Evolutionary conservation across 1,140 invertebrate species (phyloP).

Genomic region (Zaprionus camerounensis): DNA sequence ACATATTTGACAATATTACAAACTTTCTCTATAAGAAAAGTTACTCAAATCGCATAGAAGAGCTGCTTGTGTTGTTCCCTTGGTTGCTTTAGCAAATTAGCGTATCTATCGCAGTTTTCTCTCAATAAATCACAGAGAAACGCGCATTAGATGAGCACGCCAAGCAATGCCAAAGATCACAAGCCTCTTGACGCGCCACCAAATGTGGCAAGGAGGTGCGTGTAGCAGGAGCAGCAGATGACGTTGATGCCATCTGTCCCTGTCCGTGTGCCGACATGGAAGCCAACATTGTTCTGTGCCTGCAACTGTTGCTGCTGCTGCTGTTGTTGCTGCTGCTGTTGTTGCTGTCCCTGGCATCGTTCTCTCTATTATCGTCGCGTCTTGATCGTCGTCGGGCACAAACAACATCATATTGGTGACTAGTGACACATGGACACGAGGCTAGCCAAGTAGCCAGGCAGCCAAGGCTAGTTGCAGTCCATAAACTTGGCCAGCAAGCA

Average conservation of each 20-base stretch:
- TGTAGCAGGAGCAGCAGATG: slow-evolving; percentile 36
- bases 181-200: slow-evolving; percentile 12
- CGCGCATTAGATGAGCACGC: slow-evolving; percentile 1
- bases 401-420: slow-evolving; percentile 78
- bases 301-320: background rate
- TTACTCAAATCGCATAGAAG: background rate
- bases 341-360: slow-evolving; percentile 21
- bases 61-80: background rate
- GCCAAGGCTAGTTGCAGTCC: slow-evolving; percentile 53
- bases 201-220: slow-evolving; percentile 15
- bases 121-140: background rate
- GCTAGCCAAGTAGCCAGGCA: slow-evolving; percentile 26
- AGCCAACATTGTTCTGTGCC: slow-evolving; percentile 27
- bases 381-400: slow-evolving; percentile 60
- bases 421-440: slow-evolving; percentile 76
- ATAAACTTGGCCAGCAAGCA: slow-evolving; percentile 61
- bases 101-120: background rate
- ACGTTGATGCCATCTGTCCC: slow-evolving; percentile 55
- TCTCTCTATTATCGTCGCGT: slow-evolving; percentile 69
- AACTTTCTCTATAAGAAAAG: background rate
- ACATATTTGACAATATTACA: background rate
- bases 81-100: background rate
- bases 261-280: slow-evolving; percentile 33
- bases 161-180: slow-evolving; percentile 9
- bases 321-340: slow-evolving; percentile 1